Evolutionary conservation across 1,140 invertebrate species (phyloP), one percentile per base, ranked within the genome.

Genomic region (Caenorhabditis remanei): DNA sequence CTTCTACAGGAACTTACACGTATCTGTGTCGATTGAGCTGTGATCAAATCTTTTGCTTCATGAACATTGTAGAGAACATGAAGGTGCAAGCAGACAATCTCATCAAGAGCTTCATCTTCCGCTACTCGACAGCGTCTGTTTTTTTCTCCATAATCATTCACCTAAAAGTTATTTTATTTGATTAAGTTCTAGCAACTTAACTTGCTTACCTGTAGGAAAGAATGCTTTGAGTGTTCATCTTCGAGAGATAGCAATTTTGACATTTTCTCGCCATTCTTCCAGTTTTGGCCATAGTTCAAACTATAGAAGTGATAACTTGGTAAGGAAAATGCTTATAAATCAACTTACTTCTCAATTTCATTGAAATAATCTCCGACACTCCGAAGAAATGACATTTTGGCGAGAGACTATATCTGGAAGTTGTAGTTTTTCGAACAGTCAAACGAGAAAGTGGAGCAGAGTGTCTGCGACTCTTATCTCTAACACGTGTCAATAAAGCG

Each of bases 31-130:
- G 75, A 53, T 21, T 89, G 90, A 46, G 89, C 88, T 14, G 32
- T 56, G 4, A 89, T 71, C 41, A 71, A 50, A 67, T 89, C 83
- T 46, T 84, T 14, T 1, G 61, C 71, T 9, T 84, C 83, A 55
- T 89, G 41, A 46, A 89, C 56, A 56, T 75, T 50, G 55, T 89
- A 89, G 40, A 89, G 75, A 16, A 88, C 88, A n/a, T 86, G 67
- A 21, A 88, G 65, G 50, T 89, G 88, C 40, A 89, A 43, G 16
- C 83, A 82, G 41, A 88, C 84, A 16, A 88, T 75, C 50, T 87
- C 67, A 71, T 89, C 88, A 43, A 89, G 41, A 46, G 55, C 50
- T 46, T 89, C 88, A 24, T 85, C 85, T 40, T 89, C 58, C 4
- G 71, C 6, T 1, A 82, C 24, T 43, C 48, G 48, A 21, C 67